A percentile compares a stretch with the other conserved stretches of the same genome.
phyloP scores from a whole-genome alignment of 2,888 invertebrate genomes.

The Drosophila meridionalis region DNA sequence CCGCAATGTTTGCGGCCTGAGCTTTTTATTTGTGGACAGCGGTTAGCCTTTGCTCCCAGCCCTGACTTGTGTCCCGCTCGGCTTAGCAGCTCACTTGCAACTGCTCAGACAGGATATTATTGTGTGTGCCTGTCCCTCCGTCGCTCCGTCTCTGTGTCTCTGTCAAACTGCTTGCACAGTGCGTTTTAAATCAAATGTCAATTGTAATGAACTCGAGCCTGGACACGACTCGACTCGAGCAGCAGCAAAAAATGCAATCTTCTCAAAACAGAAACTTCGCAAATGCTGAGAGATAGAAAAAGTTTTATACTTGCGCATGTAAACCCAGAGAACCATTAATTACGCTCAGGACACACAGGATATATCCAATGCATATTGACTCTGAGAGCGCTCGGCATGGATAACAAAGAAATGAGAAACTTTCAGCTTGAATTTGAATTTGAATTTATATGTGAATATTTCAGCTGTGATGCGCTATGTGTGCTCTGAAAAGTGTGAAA shows the following conservation, averaged over 20 bases:
- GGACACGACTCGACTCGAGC: conserved; percentile 1
- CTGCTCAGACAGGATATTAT: conserved; percentile 62
- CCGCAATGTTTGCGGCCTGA: conserved; percentile 57
- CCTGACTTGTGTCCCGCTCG: conserved; percentile 13
- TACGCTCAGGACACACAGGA: conserved; percentile 4
- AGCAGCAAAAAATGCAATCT: conserved; percentile 22
- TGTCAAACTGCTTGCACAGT: conserved; percentile 24
- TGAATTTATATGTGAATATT: background rate
- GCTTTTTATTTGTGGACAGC: conserved; percentile 57
- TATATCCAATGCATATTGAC: background rate
- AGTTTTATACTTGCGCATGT: conserved; percentile 6
- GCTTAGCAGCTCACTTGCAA: conserved; percentile 47
- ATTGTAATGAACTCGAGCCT: conserved; percentile 50
- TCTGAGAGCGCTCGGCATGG: background rate
- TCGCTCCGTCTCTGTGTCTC: conserved; percentile 1
- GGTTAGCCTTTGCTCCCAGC: conserved; percentile 24
- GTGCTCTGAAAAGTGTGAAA: background rate
- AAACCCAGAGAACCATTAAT: conserved; percentile 20
- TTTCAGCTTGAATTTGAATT: background rate
- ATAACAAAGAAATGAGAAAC: background rate
- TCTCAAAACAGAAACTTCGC: background rate
- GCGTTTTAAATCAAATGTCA: conserved; percentile 61
- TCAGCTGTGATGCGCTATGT: background rate
- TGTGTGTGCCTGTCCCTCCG: conserved; percentile 25
- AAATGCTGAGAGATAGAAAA: conserved; percentile 4